Evolutionary conservation across 2,113 vertebrate genomes (phyloP), one percentile per base, ranked within the genome.

Genomic region (Corvus hawaiiensis): DNA sequence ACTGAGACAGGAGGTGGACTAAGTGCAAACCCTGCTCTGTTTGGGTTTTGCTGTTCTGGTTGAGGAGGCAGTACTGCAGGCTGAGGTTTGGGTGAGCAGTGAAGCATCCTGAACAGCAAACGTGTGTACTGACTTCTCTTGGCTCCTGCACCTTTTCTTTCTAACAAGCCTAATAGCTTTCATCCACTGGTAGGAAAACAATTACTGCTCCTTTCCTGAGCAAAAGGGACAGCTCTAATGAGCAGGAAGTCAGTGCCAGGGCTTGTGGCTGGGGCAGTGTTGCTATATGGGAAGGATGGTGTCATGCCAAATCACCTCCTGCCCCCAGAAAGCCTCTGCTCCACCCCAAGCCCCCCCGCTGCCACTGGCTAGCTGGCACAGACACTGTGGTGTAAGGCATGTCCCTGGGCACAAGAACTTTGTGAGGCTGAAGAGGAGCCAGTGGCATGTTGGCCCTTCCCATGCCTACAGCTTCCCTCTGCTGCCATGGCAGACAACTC

Each of bases 321-420:
- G 2, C 11, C 33, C 33, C 58, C 0, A 0, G 27, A 28, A 52
- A 46, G 26, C 2, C 0, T 49, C 43, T 49, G 49, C 67, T 83
- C 24, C 52, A 12, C 19, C 27, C 24, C 0, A 1, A n/a, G 30
- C 11, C 24, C 33, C 43, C 1, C 2, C 0, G 0, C 9, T 19
- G 52, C 61, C 30, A 3, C 46, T 2, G 12, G 19, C 37, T 72
- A 0, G 0, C 48, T 48, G 67, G 58, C 44, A 52, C 41, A 68
- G 69, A 17, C 16, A 3, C 27, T 3, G 9, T 10, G 33, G 43
- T 16, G 46, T 43, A 3, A 54, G 59, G 58, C 44, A 59, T 0
- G 0, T 21, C n/a, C 37, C 63, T 4, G 63, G 33, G 46, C 4
- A 5, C 35, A 33, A n/a, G 16, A 8, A 11, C 14, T 2, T n/a